Percentiles rank a stretch among this genome's conserved stretches.
Evolutionary conservation across 2,888 invertebrate species (phyloP).

Genomic region (Chalcis sispes): DNA sequence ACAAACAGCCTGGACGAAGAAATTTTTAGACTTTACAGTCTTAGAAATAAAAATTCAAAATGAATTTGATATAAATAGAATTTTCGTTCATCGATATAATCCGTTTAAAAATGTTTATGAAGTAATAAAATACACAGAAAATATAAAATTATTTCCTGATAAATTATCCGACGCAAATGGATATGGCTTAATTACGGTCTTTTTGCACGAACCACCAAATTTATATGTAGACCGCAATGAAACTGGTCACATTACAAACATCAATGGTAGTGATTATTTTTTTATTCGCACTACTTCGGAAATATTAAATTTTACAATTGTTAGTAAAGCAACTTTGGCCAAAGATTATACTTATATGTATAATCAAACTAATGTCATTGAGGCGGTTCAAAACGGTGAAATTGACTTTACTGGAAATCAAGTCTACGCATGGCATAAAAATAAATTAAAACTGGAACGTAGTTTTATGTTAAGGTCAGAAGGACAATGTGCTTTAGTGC

Average conservation of each 20-base stretch:
- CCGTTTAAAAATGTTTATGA: constrained; percentile 50
- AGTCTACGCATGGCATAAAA: constrained; percentile 26
- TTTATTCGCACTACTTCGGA: constrained; percentile 28
- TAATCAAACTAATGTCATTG: constrained; percentile 1
- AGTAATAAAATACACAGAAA: constrained; percentile 13
- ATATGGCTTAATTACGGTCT: constrained; percentile 45
- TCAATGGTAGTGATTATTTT: constrained; percentile 48
- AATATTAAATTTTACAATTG: constrained; percentile 58
- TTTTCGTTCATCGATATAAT: constrained; percentile 57
- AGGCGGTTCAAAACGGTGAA: constrained; percentile 20
- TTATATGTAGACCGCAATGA: constrained; percentile 27
- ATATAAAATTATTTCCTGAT: constrained; percentile 57
- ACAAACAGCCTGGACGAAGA: constrained; percentile 12
- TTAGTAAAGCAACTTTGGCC: not conserved
- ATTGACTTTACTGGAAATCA: constrained; percentile 50
- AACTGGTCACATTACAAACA: not conserved
- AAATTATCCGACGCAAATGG: constrained; percentile 59
- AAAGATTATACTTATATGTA: not conserved
- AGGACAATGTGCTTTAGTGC: constrained; percentile 19
- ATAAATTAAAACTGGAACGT: constrained; percentile 28
- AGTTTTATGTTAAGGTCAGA: constrained; percentile 3
- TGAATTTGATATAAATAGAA: not conserved
- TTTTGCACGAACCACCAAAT: constrained; percentile 37
- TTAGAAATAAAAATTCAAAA: constrained; percentile 28
- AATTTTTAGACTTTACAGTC: constrained; percentile 35